These are phyloP conservation scores for Drosophila mauritiana DNA, from an alignment of 1,140 invertebrate species.

Conservation along the genomic window DNA sequence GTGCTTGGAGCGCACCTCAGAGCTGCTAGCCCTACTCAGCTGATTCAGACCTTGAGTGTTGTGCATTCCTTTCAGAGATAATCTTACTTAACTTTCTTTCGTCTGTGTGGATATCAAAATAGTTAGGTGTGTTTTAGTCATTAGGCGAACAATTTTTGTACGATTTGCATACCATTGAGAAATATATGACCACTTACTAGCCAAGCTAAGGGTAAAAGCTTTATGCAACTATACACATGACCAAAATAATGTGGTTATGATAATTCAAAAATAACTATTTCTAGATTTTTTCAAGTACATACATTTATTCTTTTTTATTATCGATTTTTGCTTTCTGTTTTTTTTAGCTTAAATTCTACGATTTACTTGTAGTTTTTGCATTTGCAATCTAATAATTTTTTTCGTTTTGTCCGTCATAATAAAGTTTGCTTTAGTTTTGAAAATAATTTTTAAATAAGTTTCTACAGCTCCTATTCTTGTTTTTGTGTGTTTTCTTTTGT, in stretches of 20 bases:
- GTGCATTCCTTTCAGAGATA: neutral
- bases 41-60: constrained; percentile 23
- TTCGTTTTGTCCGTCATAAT: constrained; percentile 35
- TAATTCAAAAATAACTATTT: neutral
- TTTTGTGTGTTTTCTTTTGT: constrained; percentile 1
- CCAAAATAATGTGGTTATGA: neutral
- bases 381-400: constrained; percentile 52
- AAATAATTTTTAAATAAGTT: constrained; percentile 58
- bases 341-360: constrained; percentile 65
- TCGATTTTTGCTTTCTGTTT: constrained; percentile 36
- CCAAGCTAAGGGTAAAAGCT: neutral
- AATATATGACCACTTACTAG: constrained; percentile 36
- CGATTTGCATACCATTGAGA: constrained; percentile 21
- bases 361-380: constrained; percentile 65
- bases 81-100: neutral
- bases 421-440: constrained; percentile 31
- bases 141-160: constrained; percentile 51
- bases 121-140: constrained; percentile 48
- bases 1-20: constrained; percentile 88
- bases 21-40: constrained; percentile 62
- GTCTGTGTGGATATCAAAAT: constrained; percentile 1
- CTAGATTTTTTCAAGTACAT: constrained; percentile 50
- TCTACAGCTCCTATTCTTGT: constrained; percentile 46
- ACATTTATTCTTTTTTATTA: constrained; percentile 42
- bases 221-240: constrained; percentile 8